Evolutionary conservation across 2,888 invertebrate species (phyloP).

Genomic region (Andrena bucephala): DNA sequence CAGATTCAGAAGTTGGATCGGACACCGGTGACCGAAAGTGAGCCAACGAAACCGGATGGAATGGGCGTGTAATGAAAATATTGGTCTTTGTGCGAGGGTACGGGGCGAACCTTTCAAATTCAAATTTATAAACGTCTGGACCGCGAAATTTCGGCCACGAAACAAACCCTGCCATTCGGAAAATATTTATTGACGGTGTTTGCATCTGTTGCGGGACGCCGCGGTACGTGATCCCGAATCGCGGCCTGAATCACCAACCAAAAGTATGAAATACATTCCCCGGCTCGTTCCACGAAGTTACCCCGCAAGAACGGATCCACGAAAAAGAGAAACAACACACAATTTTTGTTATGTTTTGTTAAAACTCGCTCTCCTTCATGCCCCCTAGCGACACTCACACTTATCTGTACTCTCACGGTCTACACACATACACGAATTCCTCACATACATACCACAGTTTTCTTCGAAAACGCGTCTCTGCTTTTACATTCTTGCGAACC

Average conservation of each 20-base stretch:
- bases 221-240: conserved; percentile 16
- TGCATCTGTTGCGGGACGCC: conserved; percentile 16
- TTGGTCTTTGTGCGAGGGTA: conserved; percentile 4
- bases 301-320: background rate
- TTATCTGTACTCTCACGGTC: no score
- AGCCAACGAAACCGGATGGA: background rate
- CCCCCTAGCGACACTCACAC: no score
- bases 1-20: conserved; percentile 13
- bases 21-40: background rate
- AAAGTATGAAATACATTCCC: background rate
- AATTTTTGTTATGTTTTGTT: no score
- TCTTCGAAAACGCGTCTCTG: no score
- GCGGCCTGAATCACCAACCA: conserved; percentile 7
- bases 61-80: conserved; percentile 37
- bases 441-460: no score
- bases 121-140: conserved; percentile 39
- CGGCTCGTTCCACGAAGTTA: background rate
- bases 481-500: no score
- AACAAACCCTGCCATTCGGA: conserved; percentile 28
- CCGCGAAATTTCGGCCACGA: conserved; percentile 37
- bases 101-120: conserved; percentile 30
- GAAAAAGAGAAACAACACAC: background rate
- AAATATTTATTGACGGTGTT: conserved; percentile 42
- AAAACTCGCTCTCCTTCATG: no score
- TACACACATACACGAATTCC: no score